Evolutionary conservation across 2,113 vertebrate species (phyloP), one percentile per base, ranked within the genome.

Genomic region (Chionodraco myersi): DNA sequence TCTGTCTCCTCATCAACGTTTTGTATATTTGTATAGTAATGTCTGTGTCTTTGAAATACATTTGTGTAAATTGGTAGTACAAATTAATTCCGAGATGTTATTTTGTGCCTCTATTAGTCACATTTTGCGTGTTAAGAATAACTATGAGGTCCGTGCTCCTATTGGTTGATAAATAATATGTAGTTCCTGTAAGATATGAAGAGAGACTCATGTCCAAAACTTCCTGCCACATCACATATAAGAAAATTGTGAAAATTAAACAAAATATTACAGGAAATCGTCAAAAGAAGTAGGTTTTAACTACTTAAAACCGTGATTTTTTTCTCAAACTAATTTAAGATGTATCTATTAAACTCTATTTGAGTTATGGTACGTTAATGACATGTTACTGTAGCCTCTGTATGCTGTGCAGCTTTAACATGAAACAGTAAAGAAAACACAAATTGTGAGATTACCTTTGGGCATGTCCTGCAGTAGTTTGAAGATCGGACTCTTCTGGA

Each of bases 391-490:
- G 26, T 36, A n/a, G 45, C 70, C 18, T 16, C 47, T 41, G 36
- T 41, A 41, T 8, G 36, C 30, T n/a, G 14, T 18, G 41, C 54
- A 34, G 23, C 16, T 60, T 41, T 41, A 7, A 26, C 16, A 36
- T 15, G 4, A 52, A 41, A 21, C 9, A 13, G 13, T 10, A 11
- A 30, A 30, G 18, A 30, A 30, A 67, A 45, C 6, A 36, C 44
- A 45, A 34, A 13, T 56, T 56, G 12, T 34, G 2, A 47, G 12
- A 0, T 84, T 90, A 99, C 97, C 98, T 97, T 99, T 99, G 0
- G 97, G 98, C 97, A 99, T 98, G 85, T 85, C 94, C 90, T 94
- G 94, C 45, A 98, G 82, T 77, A 98, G 75, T 69, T 88, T 92
- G 88, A 98, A 98, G 64, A 99, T 90, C 0, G 11, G 0, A 18